These are phyloP conservation scores for Mirza zaza DNA, from an alignment of 2,113 vertebrate species.

Conservation along the genomic window DNA sequence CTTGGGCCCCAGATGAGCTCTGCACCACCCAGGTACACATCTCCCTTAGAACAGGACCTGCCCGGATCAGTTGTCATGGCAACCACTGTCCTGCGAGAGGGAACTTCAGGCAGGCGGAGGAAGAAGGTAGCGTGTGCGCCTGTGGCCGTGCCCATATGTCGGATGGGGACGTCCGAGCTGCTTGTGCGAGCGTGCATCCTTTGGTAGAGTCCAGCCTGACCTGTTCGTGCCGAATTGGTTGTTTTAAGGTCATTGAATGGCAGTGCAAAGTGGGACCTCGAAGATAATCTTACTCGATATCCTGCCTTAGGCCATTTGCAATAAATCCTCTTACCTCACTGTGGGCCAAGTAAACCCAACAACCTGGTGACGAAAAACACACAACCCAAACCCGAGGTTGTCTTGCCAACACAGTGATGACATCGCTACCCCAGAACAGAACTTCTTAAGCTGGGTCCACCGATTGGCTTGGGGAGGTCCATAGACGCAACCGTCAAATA, in stretches of 20 bases:
- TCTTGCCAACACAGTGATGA: not conserved
- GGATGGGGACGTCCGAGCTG: not conserved
- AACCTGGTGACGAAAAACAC: not conserved
- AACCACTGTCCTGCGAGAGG: not conserved
- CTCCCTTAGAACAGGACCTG: not conserved
- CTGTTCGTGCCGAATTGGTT: not conserved
- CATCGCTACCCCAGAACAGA: not conserved
- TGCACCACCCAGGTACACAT: not conserved
- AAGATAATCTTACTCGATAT: not conserved
- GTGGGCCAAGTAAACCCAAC: not conserved
- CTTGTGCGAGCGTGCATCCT: not conserved
- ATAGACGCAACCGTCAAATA: rapidly evolving
- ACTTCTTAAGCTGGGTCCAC: not conserved
- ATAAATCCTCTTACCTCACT: not conserved
- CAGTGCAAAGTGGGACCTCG: not conserved
- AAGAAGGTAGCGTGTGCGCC: not conserved
- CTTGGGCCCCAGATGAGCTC: not conserved
- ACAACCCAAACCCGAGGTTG: not conserved
- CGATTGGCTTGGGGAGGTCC: not conserved
- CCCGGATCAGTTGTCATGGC: not conserved
- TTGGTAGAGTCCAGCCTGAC: not conserved
- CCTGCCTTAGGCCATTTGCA: not conserved
- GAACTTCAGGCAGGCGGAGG: not conserved
- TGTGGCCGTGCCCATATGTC: not conserved
- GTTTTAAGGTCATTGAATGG: not conserved